Conservation (phyloP, 2,797 vertebrate species). For the Lepidocolaptes lacrymiger region DNA sequence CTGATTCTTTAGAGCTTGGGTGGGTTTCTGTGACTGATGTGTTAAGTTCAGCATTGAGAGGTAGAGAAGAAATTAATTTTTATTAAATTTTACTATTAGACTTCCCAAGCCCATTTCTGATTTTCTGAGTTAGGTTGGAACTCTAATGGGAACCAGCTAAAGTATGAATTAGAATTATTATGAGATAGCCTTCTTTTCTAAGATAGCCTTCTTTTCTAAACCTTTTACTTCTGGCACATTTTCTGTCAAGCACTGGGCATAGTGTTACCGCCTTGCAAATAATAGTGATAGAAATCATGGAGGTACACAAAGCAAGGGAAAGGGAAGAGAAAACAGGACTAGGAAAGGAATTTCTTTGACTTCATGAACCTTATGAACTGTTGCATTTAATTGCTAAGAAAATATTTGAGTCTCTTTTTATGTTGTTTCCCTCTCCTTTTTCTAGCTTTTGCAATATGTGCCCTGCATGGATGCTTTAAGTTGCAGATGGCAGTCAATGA, state of each 20-base stretch:
- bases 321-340: background rate
- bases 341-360: background rate
- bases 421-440: background rate
- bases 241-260: background rate
- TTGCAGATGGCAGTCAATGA: background rate
- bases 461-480: background rate
- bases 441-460: background rate
- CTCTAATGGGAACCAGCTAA: background rate
- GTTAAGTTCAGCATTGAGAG: slow-evolving; percentile 13
- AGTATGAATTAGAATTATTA: background rate
- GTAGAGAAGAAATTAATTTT: slow-evolving; percentile 17
- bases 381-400: background rate
- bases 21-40: slow-evolving; percentile 31
- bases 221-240: background rate
- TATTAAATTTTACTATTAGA: background rate
- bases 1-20: slow-evolving; percentile 33
- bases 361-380: background rate
- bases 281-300: background rate
- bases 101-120: background rate
- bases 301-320: background rate
- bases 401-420: slow-evolving; percentile 3
- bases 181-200: background rate
- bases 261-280: background rate
- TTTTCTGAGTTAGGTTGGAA: background rate
- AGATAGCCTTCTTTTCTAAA: background rate